These are phyloP conservation scores for Poeciliopsis retropinna DNA, from an alignment of 2,113 vertebrate species.

Conservation along the genomic window DNA sequence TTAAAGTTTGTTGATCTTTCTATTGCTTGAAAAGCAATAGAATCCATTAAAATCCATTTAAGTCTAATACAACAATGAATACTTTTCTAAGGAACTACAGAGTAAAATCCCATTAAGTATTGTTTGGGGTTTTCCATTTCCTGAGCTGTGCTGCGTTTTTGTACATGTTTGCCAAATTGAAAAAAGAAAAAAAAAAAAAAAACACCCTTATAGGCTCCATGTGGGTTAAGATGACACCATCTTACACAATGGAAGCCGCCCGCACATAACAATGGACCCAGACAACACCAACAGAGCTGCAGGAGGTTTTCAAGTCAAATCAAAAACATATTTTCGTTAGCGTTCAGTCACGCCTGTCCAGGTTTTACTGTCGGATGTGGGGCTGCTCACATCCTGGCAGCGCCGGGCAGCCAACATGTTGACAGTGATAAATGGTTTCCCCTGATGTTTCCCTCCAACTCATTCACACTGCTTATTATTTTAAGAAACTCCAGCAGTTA, in stretches of 20 bases:
- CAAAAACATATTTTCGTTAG: slow-evolving; percentile 53
- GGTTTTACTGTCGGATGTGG: slow-evolving; percentile 56
- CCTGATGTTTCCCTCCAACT: background rate
- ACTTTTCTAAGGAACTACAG: background rate
- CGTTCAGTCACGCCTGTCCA: slow-evolving; percentile 46
- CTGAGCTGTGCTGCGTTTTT: background rate
- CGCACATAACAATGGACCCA: slow-evolving; percentile 60
- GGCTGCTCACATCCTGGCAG: slow-evolving; percentile 28
- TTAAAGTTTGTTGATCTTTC: no score
- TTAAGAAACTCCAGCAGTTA: background rate
- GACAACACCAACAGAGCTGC: slow-evolving; percentile 68
- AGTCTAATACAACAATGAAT: background rate
- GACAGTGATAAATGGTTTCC: slow-evolving; percentile 45
- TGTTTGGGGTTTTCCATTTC: background rate
- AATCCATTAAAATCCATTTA: background rate
- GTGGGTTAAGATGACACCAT: slow-evolving; percentile 68
- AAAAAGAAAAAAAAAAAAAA: background rate
- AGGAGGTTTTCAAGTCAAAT: slow-evolving; percentile 56
- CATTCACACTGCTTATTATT: background rate
- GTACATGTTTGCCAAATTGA: background rate
- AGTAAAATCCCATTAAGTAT: background rate
- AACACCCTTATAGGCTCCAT: slow-evolving; percentile 60
- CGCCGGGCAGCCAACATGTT: slow-evolving; percentile 7
- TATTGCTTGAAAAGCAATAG: no score
- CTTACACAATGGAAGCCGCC: slow-evolving; percentile 51